Evolutionary conservation across 2,113 vertebrate genomes (phyloP).

Genomic region (Apteryx owenii): DNA sequence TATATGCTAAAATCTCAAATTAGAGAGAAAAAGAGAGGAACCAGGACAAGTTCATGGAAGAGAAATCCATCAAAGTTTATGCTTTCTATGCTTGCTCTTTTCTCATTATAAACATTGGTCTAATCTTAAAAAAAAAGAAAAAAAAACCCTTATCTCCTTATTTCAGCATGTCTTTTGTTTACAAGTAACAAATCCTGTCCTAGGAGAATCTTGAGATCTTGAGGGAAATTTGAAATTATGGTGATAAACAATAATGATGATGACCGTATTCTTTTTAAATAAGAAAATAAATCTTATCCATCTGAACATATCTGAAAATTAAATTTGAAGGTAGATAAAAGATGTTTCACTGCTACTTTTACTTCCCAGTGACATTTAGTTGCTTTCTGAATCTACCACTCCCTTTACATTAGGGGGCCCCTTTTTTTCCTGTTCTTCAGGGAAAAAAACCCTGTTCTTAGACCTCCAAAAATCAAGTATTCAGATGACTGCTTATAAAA

Average conservation of each 20-base stretch:
- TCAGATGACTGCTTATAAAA: not conserved
- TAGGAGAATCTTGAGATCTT: not conserved
- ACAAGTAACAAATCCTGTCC: not conserved
- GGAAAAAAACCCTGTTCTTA: not conserved
- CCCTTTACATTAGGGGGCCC: not conserved
- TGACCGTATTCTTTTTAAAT: not conserved
- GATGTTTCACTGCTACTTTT: not conserved
- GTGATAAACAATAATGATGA: not conserved
- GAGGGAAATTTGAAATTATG: not conserved
- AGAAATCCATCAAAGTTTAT: not conserved
- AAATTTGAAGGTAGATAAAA: not conserved
- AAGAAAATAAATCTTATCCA: not conserved
- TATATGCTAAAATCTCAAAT: not conserved
- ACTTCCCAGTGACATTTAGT: not conserved
- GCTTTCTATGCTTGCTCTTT: not conserved
- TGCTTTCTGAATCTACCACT: not conserved
- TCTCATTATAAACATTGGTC: not conserved
- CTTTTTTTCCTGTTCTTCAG: not conserved
- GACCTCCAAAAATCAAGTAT: not conserved
- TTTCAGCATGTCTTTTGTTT: fast-evolving
- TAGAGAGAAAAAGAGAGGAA: not conserved
- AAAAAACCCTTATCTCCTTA: not conserved
- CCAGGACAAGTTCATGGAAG: fast-evolving
- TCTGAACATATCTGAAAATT: not conserved
- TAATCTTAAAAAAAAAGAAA: too few species aligned